Conservation (phyloP, 2,797 vertebrate genomes). For the Paedocypris micromegethes region DNA sequence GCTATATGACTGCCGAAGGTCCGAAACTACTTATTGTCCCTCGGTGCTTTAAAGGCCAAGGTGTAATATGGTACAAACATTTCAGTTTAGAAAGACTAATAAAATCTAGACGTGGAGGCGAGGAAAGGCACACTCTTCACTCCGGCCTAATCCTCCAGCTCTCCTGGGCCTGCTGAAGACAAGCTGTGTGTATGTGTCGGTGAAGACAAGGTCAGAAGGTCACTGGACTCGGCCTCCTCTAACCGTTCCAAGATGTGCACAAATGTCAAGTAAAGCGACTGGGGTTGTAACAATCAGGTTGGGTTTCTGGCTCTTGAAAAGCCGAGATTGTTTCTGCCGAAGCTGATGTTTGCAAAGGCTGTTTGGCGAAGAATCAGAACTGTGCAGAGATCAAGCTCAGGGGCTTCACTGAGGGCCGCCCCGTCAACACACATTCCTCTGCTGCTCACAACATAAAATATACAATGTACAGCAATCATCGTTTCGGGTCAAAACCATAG, state of each 20-base stretch:
- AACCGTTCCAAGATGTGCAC: conserved; percentile 58
- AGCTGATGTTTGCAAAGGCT: conserved; percentile 46
- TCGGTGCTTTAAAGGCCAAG: background rate
- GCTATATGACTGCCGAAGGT: background rate
- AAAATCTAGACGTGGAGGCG: background rate
- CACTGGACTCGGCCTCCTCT: conserved; percentile 47
- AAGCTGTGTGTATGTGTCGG: conserved; percentile 35
- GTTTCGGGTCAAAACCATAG: background rate
- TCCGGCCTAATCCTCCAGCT: conserved; percentile 39
- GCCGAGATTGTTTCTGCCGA: background rate
- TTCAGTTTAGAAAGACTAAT: too few relatives aligned
- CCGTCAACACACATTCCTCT: conserved; percentile 59
- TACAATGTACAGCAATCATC: too few relatives aligned
- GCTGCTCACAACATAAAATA: conserved; percentile 40
- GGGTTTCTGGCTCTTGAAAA: conserved; percentile 51
- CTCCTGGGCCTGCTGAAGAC: conserved; percentile 37
- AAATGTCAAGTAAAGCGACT: conserved; percentile 43
- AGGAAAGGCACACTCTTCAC: conserved; percentile 4
- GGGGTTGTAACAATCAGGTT: conserved; percentile 50
- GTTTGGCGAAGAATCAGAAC: conserved; percentile 58
- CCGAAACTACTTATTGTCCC: background rate
- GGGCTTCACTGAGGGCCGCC: conserved; percentile 48
- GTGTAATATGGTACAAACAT: conserved; percentile 22
- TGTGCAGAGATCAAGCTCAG: conserved; percentile 47
- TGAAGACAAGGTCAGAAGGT: conserved; percentile 47